phyloP scores from a whole-genome alignment of 1,140 invertebrate genomes.

The Musca domestica region DNA sequence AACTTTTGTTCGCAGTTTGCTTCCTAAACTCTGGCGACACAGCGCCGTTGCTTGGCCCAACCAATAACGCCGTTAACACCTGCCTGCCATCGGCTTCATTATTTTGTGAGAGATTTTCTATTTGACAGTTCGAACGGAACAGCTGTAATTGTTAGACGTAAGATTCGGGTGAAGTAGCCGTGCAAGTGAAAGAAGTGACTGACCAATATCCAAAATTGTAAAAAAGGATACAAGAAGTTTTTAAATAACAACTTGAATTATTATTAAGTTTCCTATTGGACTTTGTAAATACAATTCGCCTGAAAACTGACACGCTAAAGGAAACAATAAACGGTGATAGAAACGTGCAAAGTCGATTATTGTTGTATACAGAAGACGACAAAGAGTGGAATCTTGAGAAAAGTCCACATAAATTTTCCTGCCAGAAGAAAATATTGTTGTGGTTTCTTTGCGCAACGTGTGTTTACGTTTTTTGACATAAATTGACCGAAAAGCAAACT shows the following conservation, averaged over 20 bases:
- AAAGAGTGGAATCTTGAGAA: background rate
- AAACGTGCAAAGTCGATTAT: too few relatives aligned
- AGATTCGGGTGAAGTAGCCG: constrained; percentile 2
- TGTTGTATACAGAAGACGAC: background rate
- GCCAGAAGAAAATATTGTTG: too few relatives aligned
- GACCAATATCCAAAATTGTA: background rate
- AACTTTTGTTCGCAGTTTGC: too few relatives aligned
- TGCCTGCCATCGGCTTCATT: background rate
- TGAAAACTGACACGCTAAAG: background rate
- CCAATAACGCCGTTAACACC: background rate
- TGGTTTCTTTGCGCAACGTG: too few relatives aligned
- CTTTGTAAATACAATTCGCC: background rate
- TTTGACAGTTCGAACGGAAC: constrained; percentile 15
- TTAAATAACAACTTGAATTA: background rate
- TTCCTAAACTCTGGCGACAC: too few relatives aligned
- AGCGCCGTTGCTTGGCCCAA: too few relatives aligned
- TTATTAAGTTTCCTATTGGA: background rate
- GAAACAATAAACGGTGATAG: background rate
- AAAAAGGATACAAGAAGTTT: constrained; percentile 6
- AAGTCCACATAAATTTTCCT: background rate
- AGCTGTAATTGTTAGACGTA: constrained; percentile 14
- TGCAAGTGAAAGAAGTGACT: background rate
- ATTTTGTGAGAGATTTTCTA: too few relatives aligned
- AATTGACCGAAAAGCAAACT: too few relatives aligned
- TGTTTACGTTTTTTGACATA: too few relatives aligned